A percentile compares a stretch with the other conserved stretches of the same genome.
These are phyloP conservation scores for Semicossyphus pulcher DNA, from an alignment of 2,113 vertebrate genomes.

Conservation along the genomic window DNA sequence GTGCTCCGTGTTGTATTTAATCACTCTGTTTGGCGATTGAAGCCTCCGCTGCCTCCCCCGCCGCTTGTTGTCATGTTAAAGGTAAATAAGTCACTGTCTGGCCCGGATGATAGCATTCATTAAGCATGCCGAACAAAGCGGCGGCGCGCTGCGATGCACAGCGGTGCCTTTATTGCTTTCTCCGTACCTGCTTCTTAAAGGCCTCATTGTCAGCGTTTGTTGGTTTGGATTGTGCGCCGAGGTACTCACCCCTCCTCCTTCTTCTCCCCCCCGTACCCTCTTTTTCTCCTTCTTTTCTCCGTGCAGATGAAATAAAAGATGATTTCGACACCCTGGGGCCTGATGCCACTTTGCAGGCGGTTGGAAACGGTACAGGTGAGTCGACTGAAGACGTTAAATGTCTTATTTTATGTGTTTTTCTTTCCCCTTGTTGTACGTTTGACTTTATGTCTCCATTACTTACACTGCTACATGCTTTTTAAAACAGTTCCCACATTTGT, in stretches of 20 bases:
- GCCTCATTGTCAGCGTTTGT: constrained; percentile 56
- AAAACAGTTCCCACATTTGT: background rate
- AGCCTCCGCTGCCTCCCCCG: constrained; percentile 69
- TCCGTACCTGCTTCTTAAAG: constrained; percentile 60
- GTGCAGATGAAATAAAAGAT: constrained; percentile 98
- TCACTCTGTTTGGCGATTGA: constrained; percentile 74
- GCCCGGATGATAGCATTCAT: constrained; percentile 86
- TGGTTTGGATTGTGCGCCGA: constrained; percentile 22
- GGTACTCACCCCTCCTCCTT: constrained; percentile 35
- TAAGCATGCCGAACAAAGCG: constrained; percentile 85
- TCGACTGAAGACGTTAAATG: background rate
- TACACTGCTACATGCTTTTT: background rate
- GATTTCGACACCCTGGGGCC: constrained; percentile 96
- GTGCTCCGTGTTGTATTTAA: constrained; percentile 74
- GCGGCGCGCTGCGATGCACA: constrained; percentile 77
- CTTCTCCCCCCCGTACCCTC: background rate
- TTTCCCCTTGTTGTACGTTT: background rate
- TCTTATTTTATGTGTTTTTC: background rate
- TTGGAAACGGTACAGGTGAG: constrained; percentile 98
- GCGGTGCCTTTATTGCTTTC: constrained; percentile 69
- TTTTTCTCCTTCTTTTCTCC: constrained; percentile 63
- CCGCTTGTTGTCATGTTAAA: constrained; percentile 87
- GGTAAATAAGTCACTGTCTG: constrained; percentile 91
- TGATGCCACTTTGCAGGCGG: constrained; percentile 89
- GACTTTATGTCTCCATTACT: background rate